Percentiles rank a stretch among this genome's conserved stretches.
These are phyloP conservation scores for Acanthaster planci DNA, from an alignment of 35 echinoderm and acorn worm species.

Conservation along the genomic window DNA sequence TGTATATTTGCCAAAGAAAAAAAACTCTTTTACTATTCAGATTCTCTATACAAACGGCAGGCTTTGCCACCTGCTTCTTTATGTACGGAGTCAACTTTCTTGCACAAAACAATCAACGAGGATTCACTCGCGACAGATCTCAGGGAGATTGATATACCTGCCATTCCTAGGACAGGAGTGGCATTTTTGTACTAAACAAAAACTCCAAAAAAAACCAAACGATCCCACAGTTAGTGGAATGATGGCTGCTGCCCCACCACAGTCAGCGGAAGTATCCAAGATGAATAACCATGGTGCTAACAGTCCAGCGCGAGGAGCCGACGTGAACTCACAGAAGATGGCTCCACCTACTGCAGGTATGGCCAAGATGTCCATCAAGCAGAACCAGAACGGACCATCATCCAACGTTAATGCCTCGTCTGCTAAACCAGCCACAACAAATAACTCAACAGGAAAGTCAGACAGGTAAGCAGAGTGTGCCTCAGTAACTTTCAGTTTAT, in stretches of 20 bases:
- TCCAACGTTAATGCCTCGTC: slow-evolving; percentile 19
- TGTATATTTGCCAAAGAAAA: slow-evolving; percentile 81
- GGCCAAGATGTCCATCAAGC: background rate
- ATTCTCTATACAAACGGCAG: slow-evolving; percentile 16
- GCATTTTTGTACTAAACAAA: background rate
- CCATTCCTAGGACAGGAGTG: slow-evolving; percentile 3
- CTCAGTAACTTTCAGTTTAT: too few relatives aligned
- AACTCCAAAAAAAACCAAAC: background rate
- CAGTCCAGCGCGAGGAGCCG: slow-evolving; percentile 57
- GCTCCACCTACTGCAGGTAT: background rate
- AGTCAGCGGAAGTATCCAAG: slow-evolving; percentile 47
- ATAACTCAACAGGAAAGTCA: slow-evolving; percentile 3
- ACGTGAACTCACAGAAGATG: slow-evolving; percentile 4
- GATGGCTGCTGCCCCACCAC: slow-evolving; percentile 63
- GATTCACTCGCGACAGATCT: background rate
- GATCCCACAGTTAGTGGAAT: background rate
- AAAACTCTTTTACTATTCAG: slow-evolving; percentile 46
- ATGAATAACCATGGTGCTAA: slow-evolving; percentile 63
- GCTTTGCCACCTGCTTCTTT: slow-evolving; percentile 12
- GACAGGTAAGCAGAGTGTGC: slow-evolving; percentile 46
- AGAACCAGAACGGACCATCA: slow-evolving; percentile 43
- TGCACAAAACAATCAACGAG: background rate
- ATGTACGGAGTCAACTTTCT: slow-evolving; percentile 25
- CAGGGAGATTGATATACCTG: background rate
- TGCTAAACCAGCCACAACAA: background rate